phyloP scores from a whole-genome alignment of 2,113 vertebrate genomes.

The Tachuris rubrigastra region DNA sequence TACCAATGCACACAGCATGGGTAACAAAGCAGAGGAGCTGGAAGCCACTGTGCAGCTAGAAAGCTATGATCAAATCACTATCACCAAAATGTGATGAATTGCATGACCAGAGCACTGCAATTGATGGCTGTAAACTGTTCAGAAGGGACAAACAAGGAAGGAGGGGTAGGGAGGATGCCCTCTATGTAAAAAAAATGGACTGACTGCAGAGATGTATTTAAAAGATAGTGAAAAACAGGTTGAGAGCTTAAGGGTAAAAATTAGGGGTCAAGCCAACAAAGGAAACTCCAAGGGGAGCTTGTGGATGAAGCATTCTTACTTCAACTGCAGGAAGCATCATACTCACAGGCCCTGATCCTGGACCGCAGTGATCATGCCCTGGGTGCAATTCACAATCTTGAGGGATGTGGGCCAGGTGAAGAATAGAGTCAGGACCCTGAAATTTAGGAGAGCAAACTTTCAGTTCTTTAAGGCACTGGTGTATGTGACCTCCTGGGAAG shows the following conservation, averaged over 20 bases:
- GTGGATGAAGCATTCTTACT: too few relatives aligned
- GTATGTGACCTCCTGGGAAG: too few relatives aligned
- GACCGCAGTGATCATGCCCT: neutral
- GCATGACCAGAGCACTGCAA: fast-evolving
- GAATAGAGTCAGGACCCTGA: neutral
- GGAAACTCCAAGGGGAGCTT: too few relatives aligned
- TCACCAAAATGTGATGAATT: neutral
- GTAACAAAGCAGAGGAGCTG: neutral
- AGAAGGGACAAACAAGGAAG: neutral
- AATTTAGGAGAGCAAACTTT: too few relatives aligned
- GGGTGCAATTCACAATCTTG: neutral
- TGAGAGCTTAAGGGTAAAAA: too few relatives aligned
- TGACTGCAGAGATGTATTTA: neutral
- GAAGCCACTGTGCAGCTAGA: neutral
- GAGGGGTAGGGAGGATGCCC: neutral
- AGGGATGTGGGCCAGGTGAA: neutral
- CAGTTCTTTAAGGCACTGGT: too few relatives aligned
- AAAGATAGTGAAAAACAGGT: too few relatives aligned
- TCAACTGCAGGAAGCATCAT: too few relatives aligned
- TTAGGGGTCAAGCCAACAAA: too few relatives aligned
- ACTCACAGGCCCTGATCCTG: too few relatives aligned
- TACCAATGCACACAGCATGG: neutral
- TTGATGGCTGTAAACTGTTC: neutral
- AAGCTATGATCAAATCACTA: neutral
- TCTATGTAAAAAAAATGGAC: neutral